phyloP scores from a whole-genome alignment of 1,140 invertebrate genomes.

The Eufriesea mexicana region DNA sequence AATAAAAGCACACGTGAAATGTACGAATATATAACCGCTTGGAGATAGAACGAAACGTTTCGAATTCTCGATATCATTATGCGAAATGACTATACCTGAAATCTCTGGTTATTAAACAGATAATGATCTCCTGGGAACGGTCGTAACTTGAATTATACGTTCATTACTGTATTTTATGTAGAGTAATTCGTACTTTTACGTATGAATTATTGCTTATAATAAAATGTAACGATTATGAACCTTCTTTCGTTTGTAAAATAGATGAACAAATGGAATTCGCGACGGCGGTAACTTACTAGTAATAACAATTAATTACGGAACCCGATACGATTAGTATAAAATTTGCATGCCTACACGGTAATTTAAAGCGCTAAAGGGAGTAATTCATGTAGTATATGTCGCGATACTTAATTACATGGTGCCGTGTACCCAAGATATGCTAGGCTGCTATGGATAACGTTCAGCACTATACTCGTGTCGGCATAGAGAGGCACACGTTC shows the following conservation, averaged over 20 bases:
- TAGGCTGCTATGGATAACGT: background rate
- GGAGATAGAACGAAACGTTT: background rate
- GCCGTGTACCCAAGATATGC: background rate
- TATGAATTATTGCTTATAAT: background rate
- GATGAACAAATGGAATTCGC: background rate
- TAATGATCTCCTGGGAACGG: background rate
- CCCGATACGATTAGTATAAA: background rate
- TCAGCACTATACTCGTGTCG: background rate
- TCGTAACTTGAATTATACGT: background rate
- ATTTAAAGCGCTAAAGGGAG: constrained; percentile 14
- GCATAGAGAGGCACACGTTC: no score
- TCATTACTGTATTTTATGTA: background rate
- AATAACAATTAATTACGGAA: constrained; percentile 16
- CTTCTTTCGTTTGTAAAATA: background rate
- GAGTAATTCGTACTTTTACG: background rate
- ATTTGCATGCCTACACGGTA: background rate
- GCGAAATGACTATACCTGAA: background rate
- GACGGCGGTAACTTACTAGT: background rate
- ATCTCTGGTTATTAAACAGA: background rate
- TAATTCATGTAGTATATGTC: constrained; percentile 10
- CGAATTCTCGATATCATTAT: background rate
- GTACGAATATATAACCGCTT: background rate
- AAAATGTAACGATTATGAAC: background rate
- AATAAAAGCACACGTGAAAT: background rate
- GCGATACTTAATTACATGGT: constrained; percentile 6